phyloP scores from a whole-genome alignment of 2,888 invertebrate species.

The Lagria hirta region DNA sequence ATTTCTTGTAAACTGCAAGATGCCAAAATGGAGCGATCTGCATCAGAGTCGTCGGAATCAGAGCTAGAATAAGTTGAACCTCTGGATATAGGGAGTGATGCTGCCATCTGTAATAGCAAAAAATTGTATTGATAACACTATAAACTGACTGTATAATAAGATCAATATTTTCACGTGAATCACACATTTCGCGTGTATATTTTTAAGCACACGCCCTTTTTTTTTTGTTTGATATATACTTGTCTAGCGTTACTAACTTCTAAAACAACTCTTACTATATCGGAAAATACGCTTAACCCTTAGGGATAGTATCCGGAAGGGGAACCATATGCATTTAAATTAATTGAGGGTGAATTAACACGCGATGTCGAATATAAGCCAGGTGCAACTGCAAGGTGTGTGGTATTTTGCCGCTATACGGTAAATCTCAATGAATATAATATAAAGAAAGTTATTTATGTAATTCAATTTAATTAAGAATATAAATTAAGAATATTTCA shows the following conservation, averaged over 20 bases:
- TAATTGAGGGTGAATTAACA: slow-evolving; percentile 24
- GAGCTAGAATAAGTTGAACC: slow-evolving; percentile 49
- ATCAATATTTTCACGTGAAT: slow-evolving; percentile 36
- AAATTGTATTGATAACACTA: too few species aligned
- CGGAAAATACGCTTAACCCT: slow-evolving; percentile 20
- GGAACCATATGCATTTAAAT: slow-evolving; percentile 23
- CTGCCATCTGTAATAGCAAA: slow-evolving; percentile 47
- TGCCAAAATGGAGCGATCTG: slow-evolving; percentile 59
- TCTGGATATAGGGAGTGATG: slow-evolving; percentile 48
- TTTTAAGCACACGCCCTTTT: slow-evolving; percentile 25
- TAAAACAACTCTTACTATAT: slow-evolving; percentile 16
- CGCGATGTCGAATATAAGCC: slow-evolving; percentile 21
- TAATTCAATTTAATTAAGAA: too few species aligned
- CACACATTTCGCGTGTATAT: slow-evolving; percentile 35
- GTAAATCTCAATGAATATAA: too few species aligned
- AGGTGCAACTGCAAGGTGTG: slow-evolving; percentile 19
- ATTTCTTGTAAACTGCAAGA: slow-evolving; percentile 67
- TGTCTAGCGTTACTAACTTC: slow-evolving; percentile 12
- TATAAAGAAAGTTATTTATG: too few species aligned
- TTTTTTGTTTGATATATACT: slow-evolving; percentile 2
- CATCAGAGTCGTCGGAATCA: slow-evolving; percentile 52
- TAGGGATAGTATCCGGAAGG: slow-evolving; percentile 18
- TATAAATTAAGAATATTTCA: too few species aligned
- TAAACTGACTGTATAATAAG: slow-evolving; percentile 29
- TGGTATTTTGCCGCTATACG: slow-evolving; percentile 11